phyloP scores from a whole-genome alignment of 2,113 vertebrate species.

The Stigmatopora argus region DNA sequence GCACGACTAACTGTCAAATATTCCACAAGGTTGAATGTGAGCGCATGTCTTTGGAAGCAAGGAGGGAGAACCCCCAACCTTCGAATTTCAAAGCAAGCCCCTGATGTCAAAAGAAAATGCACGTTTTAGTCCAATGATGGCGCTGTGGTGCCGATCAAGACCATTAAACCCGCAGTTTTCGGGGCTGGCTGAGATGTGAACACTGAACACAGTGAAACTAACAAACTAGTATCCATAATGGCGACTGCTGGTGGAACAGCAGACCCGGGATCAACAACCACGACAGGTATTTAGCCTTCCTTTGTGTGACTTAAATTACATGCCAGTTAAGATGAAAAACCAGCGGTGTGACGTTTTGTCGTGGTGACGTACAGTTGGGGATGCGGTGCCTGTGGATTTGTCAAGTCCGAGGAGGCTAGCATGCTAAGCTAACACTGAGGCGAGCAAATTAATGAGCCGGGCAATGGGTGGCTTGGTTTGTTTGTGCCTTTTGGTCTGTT shows the following conservation, averaged over 20 bases:
- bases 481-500: conserved; percentile 11
- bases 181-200: conserved; percentile 39
- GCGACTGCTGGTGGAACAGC: conserved; percentile 71
- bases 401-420: conserved; percentile 32
- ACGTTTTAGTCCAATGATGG: conserved; percentile 14
- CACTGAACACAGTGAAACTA: conserved; percentile 15
- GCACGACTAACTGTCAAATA: no score
- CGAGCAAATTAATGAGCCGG: conserved; percentile 31
- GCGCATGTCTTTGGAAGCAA: no score
- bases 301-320: not conserved
- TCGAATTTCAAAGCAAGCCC: no score
- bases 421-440: conserved; percentile 49
- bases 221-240: conserved; percentile 55
- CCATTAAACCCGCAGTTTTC: conserved; percentile 21
- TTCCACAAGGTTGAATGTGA: no score
- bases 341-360: not conserved
- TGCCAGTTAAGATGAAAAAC: not conserved
- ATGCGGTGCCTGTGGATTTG: not conserved
- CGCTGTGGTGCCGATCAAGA: conserved; percentile 28
- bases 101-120: no score
- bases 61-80: no score
- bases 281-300: conserved; percentile 60
- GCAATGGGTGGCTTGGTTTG: conserved; percentile 13
- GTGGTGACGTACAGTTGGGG: not conserved
- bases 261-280: conserved; percentile 67